Evolutionary conservation across 1,140 invertebrate genomes (phyloP), one percentile per base, ranked within the genome.

Genomic region (Heliconius eleuchia): DNA sequence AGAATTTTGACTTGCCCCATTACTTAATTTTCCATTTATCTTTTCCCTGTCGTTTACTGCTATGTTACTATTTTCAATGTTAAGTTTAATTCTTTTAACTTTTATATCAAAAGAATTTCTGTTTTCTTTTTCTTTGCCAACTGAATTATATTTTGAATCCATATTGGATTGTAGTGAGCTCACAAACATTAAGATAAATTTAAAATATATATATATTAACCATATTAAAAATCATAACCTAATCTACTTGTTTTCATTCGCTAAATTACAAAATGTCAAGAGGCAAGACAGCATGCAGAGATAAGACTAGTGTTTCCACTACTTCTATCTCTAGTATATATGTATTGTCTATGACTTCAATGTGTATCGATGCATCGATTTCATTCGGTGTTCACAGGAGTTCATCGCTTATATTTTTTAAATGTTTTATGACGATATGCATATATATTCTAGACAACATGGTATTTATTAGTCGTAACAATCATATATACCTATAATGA

Each of bases 111-210:
- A 83, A 30, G 81, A 84, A 78, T 75, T 83, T 77, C 77, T 86
- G 55, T 81, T 81, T 23, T 85, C 79, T 79, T 89, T 89, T 74
- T 80, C 81, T 39, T 80, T 84, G 39, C 86, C 90, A 75, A 93
- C 39, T 8, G 86, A 84, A 55, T 83, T 78, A 83, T 94, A 94
- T 84, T 93, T 94, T 55, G 92, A 94, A 89, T 94, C 92, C 92
- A 94, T 94, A 72, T 73, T 83, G 71, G 70, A 72, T 76, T 75
- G 1, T 7, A 37, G 18, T 19, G 27, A 55, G 52, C n/a, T 34
- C 23, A 27, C 37, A 37, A 52, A 2, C 23, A 55, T 50, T 74
- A 34, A 30, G 30, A 39, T 39, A 76, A 76, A 72, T 27, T 3
- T 72, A 27, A 30, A 16, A 30, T 66, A 27, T 27, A 66, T 27